Conservation (phyloP, 2,113 vertebrate genomes). For the Sprattus sprattus region DNA sequence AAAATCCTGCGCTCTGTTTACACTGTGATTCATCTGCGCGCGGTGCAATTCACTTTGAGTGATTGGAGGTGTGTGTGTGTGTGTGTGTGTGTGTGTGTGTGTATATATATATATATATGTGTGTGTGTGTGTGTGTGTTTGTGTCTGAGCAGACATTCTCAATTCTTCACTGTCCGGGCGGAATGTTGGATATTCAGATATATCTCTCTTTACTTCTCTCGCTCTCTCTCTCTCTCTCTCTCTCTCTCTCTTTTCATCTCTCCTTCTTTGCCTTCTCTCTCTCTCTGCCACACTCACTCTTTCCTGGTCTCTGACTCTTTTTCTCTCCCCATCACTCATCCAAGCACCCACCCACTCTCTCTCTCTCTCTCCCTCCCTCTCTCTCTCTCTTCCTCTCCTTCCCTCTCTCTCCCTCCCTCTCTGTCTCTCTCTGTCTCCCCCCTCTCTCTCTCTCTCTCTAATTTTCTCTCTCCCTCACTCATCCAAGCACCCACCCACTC, state of each 20-base stretch:
- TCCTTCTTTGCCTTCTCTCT: neutral
- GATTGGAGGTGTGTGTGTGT: constrained; percentile 10
- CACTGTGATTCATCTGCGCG: constrained; percentile 25
- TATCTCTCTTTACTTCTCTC: neutral
- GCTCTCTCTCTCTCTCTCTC: neutral
- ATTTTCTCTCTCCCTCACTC: neutral
- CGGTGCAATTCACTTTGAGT: constrained; percentile 27
- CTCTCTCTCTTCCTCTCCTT: neutral
- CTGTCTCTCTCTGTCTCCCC: neutral
- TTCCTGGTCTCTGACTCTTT: neutral
- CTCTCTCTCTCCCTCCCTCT: neutral
- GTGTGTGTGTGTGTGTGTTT: neutral
- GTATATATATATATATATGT: neutral
- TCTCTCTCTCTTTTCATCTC: constrained; percentile 6
- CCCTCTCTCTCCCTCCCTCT: neutral
- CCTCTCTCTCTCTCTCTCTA: neutral
- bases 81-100: constrained; percentile 21
- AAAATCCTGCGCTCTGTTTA: constrained; percentile 27
- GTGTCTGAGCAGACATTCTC: neutral
- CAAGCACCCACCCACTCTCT: neutral
- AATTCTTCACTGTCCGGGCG: neutral
- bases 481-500: neutral
- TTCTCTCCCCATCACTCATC: neutral
- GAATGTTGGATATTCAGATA: neutral
- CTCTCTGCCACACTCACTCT: neutral